A percentile compares a stretch with the other conserved stretches of the same genome.
These are phyloP conservation scores for Okamejei kenojei DNA, from an alignment of 2,797 vertebrate genomes.

Conservation along the genomic window DNA sequence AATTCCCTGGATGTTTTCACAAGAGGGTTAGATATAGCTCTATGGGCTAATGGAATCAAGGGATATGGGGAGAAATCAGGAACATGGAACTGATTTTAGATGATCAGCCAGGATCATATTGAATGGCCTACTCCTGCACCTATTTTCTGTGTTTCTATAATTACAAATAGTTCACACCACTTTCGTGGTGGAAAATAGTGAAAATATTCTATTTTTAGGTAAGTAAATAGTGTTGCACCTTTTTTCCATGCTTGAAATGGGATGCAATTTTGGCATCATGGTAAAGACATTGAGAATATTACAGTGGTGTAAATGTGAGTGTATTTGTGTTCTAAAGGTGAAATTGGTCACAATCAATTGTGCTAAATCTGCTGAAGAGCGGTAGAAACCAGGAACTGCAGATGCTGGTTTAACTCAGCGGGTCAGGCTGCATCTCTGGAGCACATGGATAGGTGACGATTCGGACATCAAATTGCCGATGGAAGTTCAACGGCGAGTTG, in stretches of 20 bases:
- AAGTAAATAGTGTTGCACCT: background rate
- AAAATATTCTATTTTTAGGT: background rate
- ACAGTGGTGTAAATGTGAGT: background rate
- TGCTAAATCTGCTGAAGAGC: too few relatives aligned
- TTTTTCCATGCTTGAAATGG: background rate
- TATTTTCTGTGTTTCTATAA: background rate
- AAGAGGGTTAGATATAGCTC: too few relatives aligned
- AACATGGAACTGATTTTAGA: too few relatives aligned
- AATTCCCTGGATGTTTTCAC: too few relatives aligned
- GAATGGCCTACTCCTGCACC: too few relatives aligned
- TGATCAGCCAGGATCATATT: too few relatives aligned
- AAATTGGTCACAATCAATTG: background rate
- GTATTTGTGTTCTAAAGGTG: background rate
- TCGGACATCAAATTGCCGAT: background rate
- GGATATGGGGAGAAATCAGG: too few relatives aligned
- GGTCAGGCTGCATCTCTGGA: too few relatives aligned
- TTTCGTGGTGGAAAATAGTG: background rate
- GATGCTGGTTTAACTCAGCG: too few relatives aligned
- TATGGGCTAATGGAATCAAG: too few relatives aligned
- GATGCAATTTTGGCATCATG: background rate
- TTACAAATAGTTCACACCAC: background rate
- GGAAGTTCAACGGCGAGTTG: background rate
- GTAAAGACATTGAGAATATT: background rate
- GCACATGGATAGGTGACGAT: too few relatives aligned
- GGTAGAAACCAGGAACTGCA: too few relatives aligned